phyloP scores from a whole-genome alignment of 2,113 vertebrate genomes.

The Prolemur simus region DNA sequence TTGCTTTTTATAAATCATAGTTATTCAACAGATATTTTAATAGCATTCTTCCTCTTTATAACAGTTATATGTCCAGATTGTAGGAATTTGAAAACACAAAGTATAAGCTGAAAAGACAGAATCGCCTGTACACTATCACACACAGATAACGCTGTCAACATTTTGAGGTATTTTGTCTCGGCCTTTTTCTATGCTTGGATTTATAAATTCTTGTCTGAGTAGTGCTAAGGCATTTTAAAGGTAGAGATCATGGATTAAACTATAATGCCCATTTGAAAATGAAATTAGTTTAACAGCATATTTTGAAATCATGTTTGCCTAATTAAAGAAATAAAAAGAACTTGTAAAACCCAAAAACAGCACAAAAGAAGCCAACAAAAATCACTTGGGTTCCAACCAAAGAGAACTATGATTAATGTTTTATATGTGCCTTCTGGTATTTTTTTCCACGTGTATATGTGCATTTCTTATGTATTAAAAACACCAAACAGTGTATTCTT shows the following conservation, averaged over 20 bases:
- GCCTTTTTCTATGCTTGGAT: neutral
- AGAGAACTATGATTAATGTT: neutral
- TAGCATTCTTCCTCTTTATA: neutral
- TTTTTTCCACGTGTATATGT: neutral
- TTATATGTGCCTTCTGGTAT: neutral
- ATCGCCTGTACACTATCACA: neutral
- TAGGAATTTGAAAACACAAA: neutral
- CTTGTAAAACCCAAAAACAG: neutral
- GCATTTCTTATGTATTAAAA: slow-evolving; percentile 18
- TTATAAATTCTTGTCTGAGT: neutral
- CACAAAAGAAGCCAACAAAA: neutral
- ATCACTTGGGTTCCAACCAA: neutral
- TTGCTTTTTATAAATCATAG: neutral
- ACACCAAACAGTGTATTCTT: neutral
- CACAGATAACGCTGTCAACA: neutral
- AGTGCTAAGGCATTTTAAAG: neutral
- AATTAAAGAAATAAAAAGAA: slow-evolving; percentile 11
- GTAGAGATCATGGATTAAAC: neutral
- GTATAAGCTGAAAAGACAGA: neutral
- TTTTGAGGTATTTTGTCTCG: neutral
- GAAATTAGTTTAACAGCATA: neutral
- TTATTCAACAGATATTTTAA: neutral
- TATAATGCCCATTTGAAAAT: neutral
- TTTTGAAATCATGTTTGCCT: slow-evolving; percentile 19
- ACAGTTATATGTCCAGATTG: neutral